Base-by-base conservation (phyloP, 1,140 invertebrate genomes). In the Pantala flavescens region DNA sequence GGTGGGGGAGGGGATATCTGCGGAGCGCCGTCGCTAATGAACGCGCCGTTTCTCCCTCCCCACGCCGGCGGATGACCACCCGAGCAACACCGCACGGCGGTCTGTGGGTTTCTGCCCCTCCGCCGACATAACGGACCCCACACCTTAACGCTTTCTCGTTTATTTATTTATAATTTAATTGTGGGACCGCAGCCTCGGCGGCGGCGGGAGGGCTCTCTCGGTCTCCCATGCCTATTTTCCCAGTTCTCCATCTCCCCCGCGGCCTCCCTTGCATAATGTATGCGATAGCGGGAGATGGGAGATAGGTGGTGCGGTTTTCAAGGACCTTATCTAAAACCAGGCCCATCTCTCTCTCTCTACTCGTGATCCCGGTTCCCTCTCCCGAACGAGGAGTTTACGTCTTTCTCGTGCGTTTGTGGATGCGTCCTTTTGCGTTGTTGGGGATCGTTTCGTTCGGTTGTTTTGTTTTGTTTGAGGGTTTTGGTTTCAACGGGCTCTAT, bases 101-200 rank as follows among this genome's bases (percentile, higher is more conserved):
- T 63, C 49, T 63, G 49, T 12, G 49, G 49, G 49, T 63, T 63
- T 21, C 49, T 63, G n/a, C n/a, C 49, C 49, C 49, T 3, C 49
- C 49, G 5, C 49, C n/a, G 12, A 16, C 49, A 63, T 63, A 63
- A 63, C 49, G 49, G 49, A 14, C 49, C 49, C n/a, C n/a, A 63
- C 14, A 16, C 49, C 49, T 21, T 21, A 63, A 19, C 49, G 14
- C 49, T 63, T 12, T 63, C 49, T 63, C 49, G 49, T 63, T 63
- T 63, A 63, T 63, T 63, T 63, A 63, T 63, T 63, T 63, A 63
- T 63, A 63, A 63, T 63, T 63, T 63, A 63, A 63, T 63, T 63
- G 49, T 63, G 49, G 49, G 12, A 63, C 49, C 49, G 49, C 49
- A 63, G 49, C 12, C 49, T 3, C 12, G 49, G n/a, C 49, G 49